Evolutionary conservation across 2,888 invertebrate species (phyloP), one percentile per base, ranked within the genome.

Genomic region (Stenotaenia linearis): DNA sequence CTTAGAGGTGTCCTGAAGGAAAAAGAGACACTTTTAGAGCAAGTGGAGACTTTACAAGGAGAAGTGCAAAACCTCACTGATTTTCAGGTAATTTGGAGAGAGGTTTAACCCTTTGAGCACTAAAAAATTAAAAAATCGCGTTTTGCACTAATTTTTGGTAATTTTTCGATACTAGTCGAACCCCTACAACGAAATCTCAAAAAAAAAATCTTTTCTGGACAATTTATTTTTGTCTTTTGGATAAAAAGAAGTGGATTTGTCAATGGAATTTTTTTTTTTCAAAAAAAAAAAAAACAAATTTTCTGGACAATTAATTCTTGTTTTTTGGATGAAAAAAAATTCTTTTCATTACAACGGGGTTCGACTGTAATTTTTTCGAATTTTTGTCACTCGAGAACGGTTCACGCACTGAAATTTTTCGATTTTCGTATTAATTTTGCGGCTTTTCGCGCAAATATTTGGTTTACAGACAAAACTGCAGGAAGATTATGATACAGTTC

Each of bases 401-500:
- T n/a, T n/a, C n/a, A n/a, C n/a, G n/a, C n/a, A n/a, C n/a, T n/a
- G n/a, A n/a, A n/a, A n/a, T n/a, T n/a, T 56, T 56, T 6, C 18
- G 56, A 6, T 56, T 56, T 10, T 10, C 12, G 9, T 25, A 10
- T 69, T 10, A n/a, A n/a, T 69, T 69, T 69, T 25, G 69, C 69
- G 3, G 69, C 61, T 30, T 37, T 61, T 30, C 32, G 18, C 21
- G 15, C 12, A n/a, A 32, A 30, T 78, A 37, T 79, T 56, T 77
- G 45, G 79, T 75, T 82, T 82, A 45, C 82, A 86, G 85, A 83
- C 82, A 69, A 85, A 85, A 79, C 83, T 86, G 0, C 85, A 86
- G 81, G 85, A 86, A 77, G 86, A 86, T 82, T 86, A 85, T 83
- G 86, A 86, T 81, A 84, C 84, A 0, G 85, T 86, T 15, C 86